Percentiles rank a stretch among this genome's conserved stretches.
Evolutionary conservation across 2,113 vertebrate species (phyloP).

Genomic region (Sceloporus tristichus): DNA sequence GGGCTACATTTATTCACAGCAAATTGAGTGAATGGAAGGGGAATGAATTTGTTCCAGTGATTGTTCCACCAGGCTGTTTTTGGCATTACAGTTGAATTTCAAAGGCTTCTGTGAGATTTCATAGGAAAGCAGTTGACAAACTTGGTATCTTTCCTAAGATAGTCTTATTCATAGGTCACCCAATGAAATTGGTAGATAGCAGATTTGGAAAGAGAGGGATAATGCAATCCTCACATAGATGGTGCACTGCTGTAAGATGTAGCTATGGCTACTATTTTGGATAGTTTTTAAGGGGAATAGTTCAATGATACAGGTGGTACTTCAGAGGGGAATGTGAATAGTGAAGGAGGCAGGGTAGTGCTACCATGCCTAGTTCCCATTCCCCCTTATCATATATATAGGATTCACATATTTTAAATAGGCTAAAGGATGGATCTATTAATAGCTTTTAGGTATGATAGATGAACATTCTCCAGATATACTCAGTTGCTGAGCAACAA

Average conservation of each 20-base stretch:
- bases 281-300: neutral
- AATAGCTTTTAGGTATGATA: neutral
- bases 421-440: neutral
- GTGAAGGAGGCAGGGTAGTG: neutral
- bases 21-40: constrained; percentile 37
- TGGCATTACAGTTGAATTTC: constrained; percentile 37
- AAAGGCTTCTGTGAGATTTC: constrained; percentile 39
- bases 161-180: neutral
- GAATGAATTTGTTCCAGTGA: constrained; percentile 33
- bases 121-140: constrained; percentile 42
- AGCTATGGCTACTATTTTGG: neutral
- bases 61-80: constrained; percentile 17
- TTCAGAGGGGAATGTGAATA: neutral
- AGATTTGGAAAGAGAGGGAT: neutral
- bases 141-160: constrained; percentile 7
- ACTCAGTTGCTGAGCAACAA: neutral
- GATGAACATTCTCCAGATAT: neutral
- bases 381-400: too few species aligned
- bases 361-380: neutral
- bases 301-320: neutral
- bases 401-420: neutral
- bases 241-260: neutral
- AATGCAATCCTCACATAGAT: neutral
- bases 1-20: constrained; percentile 45
- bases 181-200: neutral